Evolutionary conservation across 2,113 vertebrate genomes (phyloP).

Genomic region (Empidonax alnorum): DNA sequence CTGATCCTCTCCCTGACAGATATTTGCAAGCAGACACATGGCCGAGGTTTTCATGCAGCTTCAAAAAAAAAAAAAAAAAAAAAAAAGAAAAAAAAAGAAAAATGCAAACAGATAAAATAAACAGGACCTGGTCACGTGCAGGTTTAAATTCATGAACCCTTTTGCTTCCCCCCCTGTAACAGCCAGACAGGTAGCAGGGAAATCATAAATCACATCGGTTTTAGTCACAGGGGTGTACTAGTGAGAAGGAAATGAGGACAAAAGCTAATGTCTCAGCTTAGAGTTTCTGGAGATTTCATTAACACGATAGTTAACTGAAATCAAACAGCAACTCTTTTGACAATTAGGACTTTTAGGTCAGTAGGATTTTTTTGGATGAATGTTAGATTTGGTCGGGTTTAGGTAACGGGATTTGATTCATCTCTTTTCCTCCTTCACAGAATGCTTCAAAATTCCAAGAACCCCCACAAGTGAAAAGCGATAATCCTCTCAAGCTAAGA

Average conservation of each 20-base stretch:
- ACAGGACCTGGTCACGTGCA: not conserved
- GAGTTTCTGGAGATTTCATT: not conserved
- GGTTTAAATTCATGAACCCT: not conserved
- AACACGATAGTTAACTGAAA: not conserved
- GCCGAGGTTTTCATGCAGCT: not conserved
- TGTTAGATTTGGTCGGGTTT: not conserved
- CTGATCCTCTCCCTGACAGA: not conserved
- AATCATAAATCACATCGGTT: not conserved
- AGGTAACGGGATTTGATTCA: not conserved
- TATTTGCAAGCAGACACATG: not conserved
- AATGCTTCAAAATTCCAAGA: not conserved
- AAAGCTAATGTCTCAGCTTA: rapidly evolving
- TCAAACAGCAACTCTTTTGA: not conserved
- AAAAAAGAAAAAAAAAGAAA: not conserved
- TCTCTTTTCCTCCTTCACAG: not conserved
- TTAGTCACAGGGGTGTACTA: not conserved
- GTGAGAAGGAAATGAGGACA: not conserved
- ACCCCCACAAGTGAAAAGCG: rapidly evolving
- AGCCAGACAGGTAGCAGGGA: not conserved
- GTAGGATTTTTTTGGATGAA: not conserved
- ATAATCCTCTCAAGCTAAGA: not conserved
- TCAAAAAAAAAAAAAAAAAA: not conserved
- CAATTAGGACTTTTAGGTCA: not conserved
- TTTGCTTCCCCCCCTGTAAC: not conserved
- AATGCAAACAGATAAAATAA: not conserved